Base-by-base conservation (phyloP, 2,797 vertebrate genomes). In the Anabacerthia variegaticeps region DNA sequence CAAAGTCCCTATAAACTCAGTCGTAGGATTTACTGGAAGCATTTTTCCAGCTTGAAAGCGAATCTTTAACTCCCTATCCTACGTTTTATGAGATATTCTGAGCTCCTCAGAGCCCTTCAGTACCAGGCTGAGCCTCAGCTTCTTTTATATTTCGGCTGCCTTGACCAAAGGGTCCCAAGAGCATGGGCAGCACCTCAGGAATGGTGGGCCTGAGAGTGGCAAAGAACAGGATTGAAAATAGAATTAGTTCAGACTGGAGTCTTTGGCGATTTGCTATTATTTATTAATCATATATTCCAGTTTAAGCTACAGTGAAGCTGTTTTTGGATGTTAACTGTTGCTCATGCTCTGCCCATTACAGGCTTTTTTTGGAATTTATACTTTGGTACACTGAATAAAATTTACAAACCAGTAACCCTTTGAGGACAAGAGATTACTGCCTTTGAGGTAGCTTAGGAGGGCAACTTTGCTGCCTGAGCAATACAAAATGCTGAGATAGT, bases 1-100 rank as follows among this genome's bases (percentile, higher is more conserved):
- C 63, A 80, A 96, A 90, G 68, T 87, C 58, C 22, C 44, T 68
- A 68, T 97, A 96, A 96, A 96, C 22, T 39, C 41, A 52, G 41
- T 30, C 0, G 0, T 15, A 75, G 68, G 68, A 93, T 96, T 96
- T 95, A 92, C 82, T 91, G 71, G 30, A 49, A 92, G 62, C 44
- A 62, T 71, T 95, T 94, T 94, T 79, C 39, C 73, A 79, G 26
- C 52, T 76, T 88, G 78, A 94, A 95, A 95, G 65, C 32, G 85
- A 84, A 91, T 86, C n/a, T 91, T 77, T 85, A 94, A 59, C 39
- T 67, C 20, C 71, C 68, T 89, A 71, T 92, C 43, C 21, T 86
- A 62, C 34, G 28, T 91, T 94, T 94, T 92, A 72, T 69, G 73
- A 69, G 74, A 36, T 14, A 36, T 3, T 77, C 16, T 72, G 44